Evolutionary conservation across 2,797 vertebrate genomes (phyloP).

Genomic region (Zalophus californianus): DNA sequence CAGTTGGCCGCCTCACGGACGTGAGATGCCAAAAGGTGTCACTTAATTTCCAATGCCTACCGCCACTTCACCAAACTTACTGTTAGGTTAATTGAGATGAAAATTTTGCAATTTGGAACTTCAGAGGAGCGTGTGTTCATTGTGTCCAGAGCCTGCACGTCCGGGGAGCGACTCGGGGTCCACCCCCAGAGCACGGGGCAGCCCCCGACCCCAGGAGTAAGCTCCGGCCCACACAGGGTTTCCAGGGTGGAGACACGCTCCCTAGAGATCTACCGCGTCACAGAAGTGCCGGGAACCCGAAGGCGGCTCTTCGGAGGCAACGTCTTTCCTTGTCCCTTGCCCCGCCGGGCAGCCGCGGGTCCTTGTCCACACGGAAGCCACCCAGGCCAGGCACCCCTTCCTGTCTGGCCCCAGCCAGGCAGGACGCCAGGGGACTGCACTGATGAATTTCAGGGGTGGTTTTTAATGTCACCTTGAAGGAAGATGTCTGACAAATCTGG

Average conservation of each 20-base stretch:
- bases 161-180: fast-evolving
- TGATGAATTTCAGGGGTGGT: too few species aligned
- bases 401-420: fast-evolving
- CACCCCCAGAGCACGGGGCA: fast-evolving
- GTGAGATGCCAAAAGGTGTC: constrained; percentile 33
- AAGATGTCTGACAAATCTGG: fast-evolving
- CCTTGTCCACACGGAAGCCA: not conserved
- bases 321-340: not conserved
- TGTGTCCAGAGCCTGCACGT: fast-evolving
- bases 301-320: fast-evolving
- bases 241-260: fast-evolving
- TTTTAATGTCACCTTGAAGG: not conserved
- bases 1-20: not conserved
- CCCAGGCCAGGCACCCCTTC: not conserved
- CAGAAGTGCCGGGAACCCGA: fast-evolving
- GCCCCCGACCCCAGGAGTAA: fast-evolving
- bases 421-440: too few species aligned
- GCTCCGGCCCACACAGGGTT: fast-evolving
- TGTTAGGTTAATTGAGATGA: not conserved
- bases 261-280: fast-evolving
- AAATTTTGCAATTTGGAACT: not conserved
- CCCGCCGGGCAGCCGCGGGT: fast-evolving
- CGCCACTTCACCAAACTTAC: fast-evolving
- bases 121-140: not conserved
- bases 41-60: not conserved